These are phyloP conservation scores for Phaethornis superciliosus DNA, from an alignment of 2,113 vertebrate species.

Conservation along the genomic window DNA sequence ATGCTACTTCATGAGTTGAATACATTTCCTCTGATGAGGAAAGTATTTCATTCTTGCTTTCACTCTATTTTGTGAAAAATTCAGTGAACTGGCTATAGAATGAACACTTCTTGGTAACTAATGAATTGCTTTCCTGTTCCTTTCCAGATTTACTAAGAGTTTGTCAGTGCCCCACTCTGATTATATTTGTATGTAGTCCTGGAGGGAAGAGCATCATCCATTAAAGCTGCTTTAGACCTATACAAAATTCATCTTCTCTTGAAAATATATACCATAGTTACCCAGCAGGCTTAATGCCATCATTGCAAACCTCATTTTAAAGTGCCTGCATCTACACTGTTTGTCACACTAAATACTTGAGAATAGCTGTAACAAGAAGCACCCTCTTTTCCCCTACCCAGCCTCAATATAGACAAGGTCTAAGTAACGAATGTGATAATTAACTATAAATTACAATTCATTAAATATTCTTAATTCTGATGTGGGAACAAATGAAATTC, in stretches of 20 bases:
- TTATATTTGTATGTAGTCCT: not conserved
- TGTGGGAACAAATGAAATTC: constrained; percentile 34
- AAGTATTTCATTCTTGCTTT: not conserved
- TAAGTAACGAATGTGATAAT: not conserved
- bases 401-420: not conserved
- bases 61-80: not conserved
- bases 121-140: accelerated
- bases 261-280: not conserved
- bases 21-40: not conserved
- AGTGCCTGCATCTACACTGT: not conserved
- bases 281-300: not conserved
- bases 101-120: not conserved
- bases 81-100: not conserved
- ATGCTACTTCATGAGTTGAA: not conserved
- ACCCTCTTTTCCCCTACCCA: not conserved
- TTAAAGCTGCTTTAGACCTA: not conserved
- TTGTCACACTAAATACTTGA: not conserved
- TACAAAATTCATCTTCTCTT: not conserved
- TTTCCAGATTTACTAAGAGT: not conserved
- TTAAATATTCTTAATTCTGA: constrained; percentile 40
- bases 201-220: not conserved
- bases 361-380: not conserved
- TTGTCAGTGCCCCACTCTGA: not conserved
- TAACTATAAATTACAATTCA: constrained; percentile 18
- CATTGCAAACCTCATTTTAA: not conserved